Evolutionary conservation across 2,797 vertebrate genomes (phyloP).

Genomic region (Tauraco hartlaubi): DNA sequence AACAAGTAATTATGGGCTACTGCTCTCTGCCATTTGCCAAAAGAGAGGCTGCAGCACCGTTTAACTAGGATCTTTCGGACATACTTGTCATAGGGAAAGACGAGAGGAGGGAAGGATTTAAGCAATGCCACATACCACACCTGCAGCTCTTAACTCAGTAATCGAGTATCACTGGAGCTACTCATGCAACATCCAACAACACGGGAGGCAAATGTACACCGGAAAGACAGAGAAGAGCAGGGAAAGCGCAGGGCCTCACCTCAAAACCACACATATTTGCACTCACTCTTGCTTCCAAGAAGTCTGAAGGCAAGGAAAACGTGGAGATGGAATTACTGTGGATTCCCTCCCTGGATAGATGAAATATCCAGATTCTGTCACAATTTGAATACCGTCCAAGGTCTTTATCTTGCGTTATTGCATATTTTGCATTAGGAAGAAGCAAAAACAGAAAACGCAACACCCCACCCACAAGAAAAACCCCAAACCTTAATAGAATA

Average conservation of each 20-base stretch:
- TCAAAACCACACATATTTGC: not conserved
- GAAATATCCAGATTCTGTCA: slow-evolving; percentile 37
- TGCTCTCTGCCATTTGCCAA: not conserved
- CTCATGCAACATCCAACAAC: not conserved
- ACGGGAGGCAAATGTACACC: fast-evolving
- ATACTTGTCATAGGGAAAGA: not conserved
- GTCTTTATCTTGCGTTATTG: not conserved
- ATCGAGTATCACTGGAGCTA: not conserved
- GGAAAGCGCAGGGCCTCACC: not conserved
- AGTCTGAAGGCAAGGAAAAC: slow-evolving; percentile 14
- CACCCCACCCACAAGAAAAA: not conserved
- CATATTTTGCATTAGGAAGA: slow-evolving; percentile 43
- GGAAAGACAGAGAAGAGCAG: not conserved
- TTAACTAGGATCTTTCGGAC: not conserved
- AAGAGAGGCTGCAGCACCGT: not conserved
- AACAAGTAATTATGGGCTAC: not conserved
- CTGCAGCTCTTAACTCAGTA: not conserved
- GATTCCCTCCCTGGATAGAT: slow-evolving; percentile 20
- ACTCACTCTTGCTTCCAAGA: not conserved
- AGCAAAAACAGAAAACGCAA: not conserved
- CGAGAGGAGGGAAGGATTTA: not conserved
- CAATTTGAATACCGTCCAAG: slow-evolving; percentile 27
- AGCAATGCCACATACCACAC: not conserved
- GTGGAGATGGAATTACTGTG: slow-evolving; percentile 9
- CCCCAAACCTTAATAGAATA: not conserved